Evolutionary conservation across 2,113 vertebrate species (phyloP).

Genomic region (Muscicapa adusta): DNA sequence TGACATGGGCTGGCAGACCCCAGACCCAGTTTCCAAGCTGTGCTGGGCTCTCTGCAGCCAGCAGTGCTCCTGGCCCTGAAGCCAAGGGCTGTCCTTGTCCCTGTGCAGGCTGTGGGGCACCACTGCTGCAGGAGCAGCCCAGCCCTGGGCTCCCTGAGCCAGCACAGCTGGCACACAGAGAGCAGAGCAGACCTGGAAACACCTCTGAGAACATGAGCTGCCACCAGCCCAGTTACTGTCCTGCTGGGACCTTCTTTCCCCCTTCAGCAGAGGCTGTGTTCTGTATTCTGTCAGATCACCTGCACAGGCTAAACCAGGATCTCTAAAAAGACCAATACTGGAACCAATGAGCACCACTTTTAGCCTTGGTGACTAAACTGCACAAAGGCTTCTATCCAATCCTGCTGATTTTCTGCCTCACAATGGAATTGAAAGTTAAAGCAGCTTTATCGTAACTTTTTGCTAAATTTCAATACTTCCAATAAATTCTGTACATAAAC

Average conservation of each 20-base stretch:
- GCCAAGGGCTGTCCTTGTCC: neutral
- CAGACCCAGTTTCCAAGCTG: neutral
- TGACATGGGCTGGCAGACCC: rapidly evolving
- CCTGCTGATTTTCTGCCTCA: neutral
- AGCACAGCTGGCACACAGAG: too few species aligned
- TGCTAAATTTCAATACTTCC: neutral
- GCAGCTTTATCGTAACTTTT: neutral
- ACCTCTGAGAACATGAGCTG: rapidly evolving
- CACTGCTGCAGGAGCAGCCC: too few species aligned
- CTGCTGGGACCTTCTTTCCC: neutral
- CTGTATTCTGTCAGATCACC: neutral
- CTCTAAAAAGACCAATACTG: neutral
- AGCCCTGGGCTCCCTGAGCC: rapidly evolving
- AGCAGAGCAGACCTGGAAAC: neutral
- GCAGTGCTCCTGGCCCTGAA: neutral
- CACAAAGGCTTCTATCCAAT: neutral
- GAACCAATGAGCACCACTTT: neutral
- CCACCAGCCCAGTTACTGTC: neutral
- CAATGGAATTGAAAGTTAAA: neutral
- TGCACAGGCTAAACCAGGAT: neutral
- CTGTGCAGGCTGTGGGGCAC: rapidly evolving
- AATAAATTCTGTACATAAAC: neutral
- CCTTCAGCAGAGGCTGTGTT: neutral
- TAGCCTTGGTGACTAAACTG: neutral
- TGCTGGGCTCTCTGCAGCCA: neutral